Conservation (phyloP, 2,113 vertebrate species). For the Eublepharis macularius region DNA sequence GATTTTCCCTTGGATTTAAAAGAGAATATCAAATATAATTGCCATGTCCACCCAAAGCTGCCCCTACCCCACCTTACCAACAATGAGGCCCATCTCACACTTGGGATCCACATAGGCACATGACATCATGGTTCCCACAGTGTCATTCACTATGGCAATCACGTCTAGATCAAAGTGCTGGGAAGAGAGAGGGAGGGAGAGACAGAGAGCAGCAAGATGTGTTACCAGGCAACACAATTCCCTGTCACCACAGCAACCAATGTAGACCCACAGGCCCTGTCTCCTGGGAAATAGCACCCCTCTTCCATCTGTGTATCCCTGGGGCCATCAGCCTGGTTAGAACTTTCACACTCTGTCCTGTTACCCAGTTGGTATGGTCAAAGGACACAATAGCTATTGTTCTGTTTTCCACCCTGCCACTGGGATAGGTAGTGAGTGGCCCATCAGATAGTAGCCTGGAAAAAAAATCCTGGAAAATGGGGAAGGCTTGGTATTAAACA, state of each 20-base stretch:
- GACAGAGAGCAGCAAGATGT: conserved; percentile 10
- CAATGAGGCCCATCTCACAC: conserved; percentile 80
- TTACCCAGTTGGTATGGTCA: not conserved
- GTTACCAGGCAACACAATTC: conserved; percentile 64
- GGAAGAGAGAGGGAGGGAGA: conserved; percentile 50
- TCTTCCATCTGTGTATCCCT: not conserved
- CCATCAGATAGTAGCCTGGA: not conserved
- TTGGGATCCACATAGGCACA: conserved; percentile 76
- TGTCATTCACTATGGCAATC: conserved; percentile 81
- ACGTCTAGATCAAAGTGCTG: conserved; percentile 74
- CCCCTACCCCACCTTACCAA: conserved; percentile 67
- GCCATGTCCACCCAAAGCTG: not conserved
- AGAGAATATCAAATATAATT: not conserved
- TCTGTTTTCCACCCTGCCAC: not conserved
- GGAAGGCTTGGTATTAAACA: not conserved
- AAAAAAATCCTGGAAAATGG: not conserved
- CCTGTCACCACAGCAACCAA: conserved; percentile 55
- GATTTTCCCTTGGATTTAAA: not conserved
- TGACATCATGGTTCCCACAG: conserved; percentile 85
- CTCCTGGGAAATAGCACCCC: conserved; percentile 36
- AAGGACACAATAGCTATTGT: not conserved
- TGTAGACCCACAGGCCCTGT: conserved; percentile 41
- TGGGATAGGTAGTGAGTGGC: not conserved
- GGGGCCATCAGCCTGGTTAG: not conserved
- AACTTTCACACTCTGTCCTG: not conserved